These are phyloP conservation scores for Trisateles emortualis DNA, from an alignment of 2,888 invertebrate species.

Conservation along the genomic window DNA sequence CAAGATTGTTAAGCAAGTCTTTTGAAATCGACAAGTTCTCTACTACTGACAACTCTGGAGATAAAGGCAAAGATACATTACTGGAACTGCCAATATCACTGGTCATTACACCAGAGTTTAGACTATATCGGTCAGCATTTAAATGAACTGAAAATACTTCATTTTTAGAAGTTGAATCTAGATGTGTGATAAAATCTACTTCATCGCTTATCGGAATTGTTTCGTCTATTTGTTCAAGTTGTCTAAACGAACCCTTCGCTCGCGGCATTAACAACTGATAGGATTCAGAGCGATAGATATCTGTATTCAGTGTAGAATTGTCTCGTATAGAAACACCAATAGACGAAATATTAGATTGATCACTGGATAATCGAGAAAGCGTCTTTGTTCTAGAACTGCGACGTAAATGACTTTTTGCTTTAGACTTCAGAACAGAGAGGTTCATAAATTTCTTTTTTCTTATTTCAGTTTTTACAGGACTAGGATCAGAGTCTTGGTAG, in stretches of 20 bases:
- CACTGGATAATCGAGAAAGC: slow-evolving; percentile 41
- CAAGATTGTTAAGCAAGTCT: slow-evolving; percentile 51
- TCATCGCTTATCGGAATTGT: slow-evolving; percentile 34
- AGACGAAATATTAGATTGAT: slow-evolving; percentile 63
- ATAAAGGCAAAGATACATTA: slow-evolving; percentile 69
- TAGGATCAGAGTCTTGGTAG: slow-evolving; percentile 73
- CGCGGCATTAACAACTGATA: slow-evolving; percentile 67
- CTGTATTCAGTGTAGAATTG: slow-evolving; percentile 54
- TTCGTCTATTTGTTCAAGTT: slow-evolving; percentile 66
- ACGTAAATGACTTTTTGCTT: slow-evolving; percentile 44
- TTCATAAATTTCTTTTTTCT: slow-evolving; percentile 58
- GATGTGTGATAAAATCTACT: slow-evolving; percentile 23
- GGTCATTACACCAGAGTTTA: slow-evolving; percentile 19
- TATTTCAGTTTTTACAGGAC: slow-evolving; percentile 49
- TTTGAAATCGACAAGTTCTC: slow-evolving; percentile 73
- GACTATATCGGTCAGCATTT: not conserved
- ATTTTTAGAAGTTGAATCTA: slow-evolving; percentile 33
- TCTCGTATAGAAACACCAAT: slow-evolving; percentile 42
- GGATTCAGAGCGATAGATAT: slow-evolving; percentile 71
- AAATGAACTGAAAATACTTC: slow-evolving; percentile 21
- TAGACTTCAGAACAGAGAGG: slow-evolving; percentile 43
- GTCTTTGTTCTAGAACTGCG: slow-evolving; percentile 48
- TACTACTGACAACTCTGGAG: slow-evolving; percentile 78
- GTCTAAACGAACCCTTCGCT: slow-evolving; percentile 33
- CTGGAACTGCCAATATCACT: slow-evolving; percentile 62